These are phyloP conservation scores for Laspeyria flexula DNA, from an alignment of 2,888 invertebrate species.

Conservation along the genomic window DNA sequence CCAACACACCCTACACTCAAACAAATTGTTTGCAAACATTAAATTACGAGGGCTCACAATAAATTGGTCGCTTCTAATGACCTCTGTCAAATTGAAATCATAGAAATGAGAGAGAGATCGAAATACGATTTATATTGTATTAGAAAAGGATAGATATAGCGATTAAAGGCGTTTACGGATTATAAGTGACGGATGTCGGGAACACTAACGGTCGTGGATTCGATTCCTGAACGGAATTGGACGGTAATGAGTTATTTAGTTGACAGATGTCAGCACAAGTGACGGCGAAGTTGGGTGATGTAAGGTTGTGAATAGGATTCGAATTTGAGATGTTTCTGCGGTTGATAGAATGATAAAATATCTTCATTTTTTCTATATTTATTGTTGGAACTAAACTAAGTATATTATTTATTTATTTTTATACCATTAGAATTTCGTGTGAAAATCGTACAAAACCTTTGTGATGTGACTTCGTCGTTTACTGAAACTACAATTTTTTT, in stretches of 20 bases:
- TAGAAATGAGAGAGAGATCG: constrained; percentile 62
- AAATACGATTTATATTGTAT: constrained; percentile 21
- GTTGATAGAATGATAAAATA: too few species aligned
- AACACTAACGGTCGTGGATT: constrained; percentile 58
- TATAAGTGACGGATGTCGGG: constrained; percentile 63
- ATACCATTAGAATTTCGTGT: too few species aligned
- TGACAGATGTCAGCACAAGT: constrained; percentile 70
- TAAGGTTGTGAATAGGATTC: not conserved
- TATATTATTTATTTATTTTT: too few species aligned
- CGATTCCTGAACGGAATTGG: constrained; percentile 55
- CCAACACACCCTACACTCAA: constrained; percentile 24
- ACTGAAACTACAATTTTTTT: too few species aligned
- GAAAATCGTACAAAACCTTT: too few species aligned
- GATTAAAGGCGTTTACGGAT: constrained; percentile 61
- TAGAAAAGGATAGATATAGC: constrained; percentile 41
- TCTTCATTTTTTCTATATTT: too few species aligned
- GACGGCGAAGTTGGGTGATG: constrained; percentile 26
- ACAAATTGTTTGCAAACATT: constrained; percentile 23
- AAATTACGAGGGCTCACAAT: constrained; percentile 23
- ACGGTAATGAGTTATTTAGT: constrained; percentile 71
- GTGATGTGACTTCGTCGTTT: too few species aligned
- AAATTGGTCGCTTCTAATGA: constrained; percentile 47
- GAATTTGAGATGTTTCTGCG: not conserved
- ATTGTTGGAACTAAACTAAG: too few species aligned
- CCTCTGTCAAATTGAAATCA: constrained; percentile 52